phyloP scores from a whole-genome alignment of 2,888 invertebrate species.

The Drosophila flavopinicola region DNA sequence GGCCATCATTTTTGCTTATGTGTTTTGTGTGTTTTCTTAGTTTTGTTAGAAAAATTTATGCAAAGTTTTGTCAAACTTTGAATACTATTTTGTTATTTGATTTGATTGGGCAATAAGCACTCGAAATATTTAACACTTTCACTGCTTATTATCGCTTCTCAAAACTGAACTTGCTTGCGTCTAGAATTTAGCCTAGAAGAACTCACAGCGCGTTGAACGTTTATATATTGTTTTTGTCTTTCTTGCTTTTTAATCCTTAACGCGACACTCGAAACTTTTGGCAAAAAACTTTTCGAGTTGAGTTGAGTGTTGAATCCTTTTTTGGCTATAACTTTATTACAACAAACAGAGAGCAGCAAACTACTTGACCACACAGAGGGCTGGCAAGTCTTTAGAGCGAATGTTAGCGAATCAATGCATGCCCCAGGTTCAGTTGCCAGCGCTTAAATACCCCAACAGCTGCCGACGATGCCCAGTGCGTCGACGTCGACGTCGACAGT shows the following conservation, averaged over 20 bases:
- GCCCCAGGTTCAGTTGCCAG: conserved; percentile 87
- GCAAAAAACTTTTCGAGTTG: conserved; percentile 39
- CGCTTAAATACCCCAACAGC: conserved; percentile 86
- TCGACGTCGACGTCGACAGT: conserved; percentile 23
- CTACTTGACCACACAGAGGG: conserved; percentile 82
- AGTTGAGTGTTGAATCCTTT: conserved; percentile 24
- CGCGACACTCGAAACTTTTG: conserved; percentile 56
- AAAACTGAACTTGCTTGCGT: conserved; percentile 73
- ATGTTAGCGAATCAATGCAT: conserved; percentile 90
- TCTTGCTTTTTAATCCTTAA: conserved; percentile 48
- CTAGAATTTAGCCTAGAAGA: conserved; percentile 74
- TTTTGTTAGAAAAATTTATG: conserved; percentile 72
- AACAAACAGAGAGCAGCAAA: conserved; percentile 82
- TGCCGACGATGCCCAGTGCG: too few species aligned
- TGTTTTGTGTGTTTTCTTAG: conserved; percentile 69
- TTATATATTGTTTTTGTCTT: conserved; percentile 11
- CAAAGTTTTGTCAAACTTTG: conserved; percentile 73
- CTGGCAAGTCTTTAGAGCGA: conserved; percentile 87
- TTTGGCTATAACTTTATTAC: conserved; percentile 83
- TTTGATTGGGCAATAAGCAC: conserved; percentile 76
- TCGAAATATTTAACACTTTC: conserved; percentile 80
- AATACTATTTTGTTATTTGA: conserved; percentile 72
- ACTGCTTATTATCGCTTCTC: conserved; percentile 80
- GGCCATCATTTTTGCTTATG: conserved; percentile 88
- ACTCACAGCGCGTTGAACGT: conserved; percentile 57